Evolutionary conservation across 2,113 vertebrate species (phyloP), one percentile per base, ranked within the genome.

Genomic region (Takifugu bimaculatus): DNA sequence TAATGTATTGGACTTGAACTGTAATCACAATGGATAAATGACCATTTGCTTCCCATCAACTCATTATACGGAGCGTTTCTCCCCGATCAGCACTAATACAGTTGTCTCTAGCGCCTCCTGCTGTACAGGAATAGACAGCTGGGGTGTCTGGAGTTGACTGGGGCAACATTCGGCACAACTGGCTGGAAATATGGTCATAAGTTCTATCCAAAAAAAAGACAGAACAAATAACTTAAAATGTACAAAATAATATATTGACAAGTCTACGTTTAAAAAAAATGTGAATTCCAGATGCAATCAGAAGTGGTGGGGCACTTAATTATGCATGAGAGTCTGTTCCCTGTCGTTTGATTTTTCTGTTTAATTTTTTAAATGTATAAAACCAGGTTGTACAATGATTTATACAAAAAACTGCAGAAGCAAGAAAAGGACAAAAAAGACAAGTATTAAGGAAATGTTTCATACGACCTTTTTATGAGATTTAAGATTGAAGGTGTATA

Each of bases 301-400:
- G 80, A 84, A 75, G 78, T 82, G 72, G 81, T 77, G 83, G 79
- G 79, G 85, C 63, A 75, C 29, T 77, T 81, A 90, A 76, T 89
- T 89, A 82, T 90, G 91, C 90, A 92, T 91, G 90, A 87, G 49
- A 77, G n/a, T 71, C 77, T 78, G 35, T 58, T 85, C 72, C 80
- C 68, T 72, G 78, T 87, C 83, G 79, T 69, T 73, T 80, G 69
- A 74, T 79, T 78, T 68, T 78, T 78, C 69, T 84, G 79, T 63
- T 78, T 75, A 76, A 78, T 83, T 70, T 70, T 82, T 85, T 90
- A 81, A 86, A 85, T 85, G 81, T 87, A 68, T 83, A 77, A 65
- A 81, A 65, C 78, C 72, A 82, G 81, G 71, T 88, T 84, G 72
- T 82, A 79, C 50, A 82, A 80, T 70, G 72, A 83, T 91, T 91